Percentiles rank a stretch among this genome's conserved stretches.
These are phyloP conservation scores for Euglossa dilemma DNA, from an alignment of 1,140 invertebrate genomes.

Conservation along the genomic window DNA sequence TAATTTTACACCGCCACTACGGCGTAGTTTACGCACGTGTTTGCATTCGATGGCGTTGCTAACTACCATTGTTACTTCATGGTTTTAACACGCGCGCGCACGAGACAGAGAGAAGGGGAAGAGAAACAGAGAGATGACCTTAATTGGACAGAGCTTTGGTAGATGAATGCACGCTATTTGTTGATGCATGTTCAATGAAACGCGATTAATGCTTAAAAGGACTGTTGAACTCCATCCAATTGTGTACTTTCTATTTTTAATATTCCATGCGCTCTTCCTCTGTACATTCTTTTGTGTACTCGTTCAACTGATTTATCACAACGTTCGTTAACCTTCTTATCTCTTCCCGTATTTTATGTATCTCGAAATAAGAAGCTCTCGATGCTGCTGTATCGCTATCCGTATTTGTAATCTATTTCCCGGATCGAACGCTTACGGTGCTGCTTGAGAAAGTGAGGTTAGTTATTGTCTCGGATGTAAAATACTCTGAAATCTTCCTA, in stretches of 20 bases:
- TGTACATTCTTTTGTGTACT: background rate
- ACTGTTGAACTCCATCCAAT: constrained; percentile 22
- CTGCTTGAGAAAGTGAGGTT: background rate
- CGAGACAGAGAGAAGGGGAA: background rate
- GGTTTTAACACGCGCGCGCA: background rate
- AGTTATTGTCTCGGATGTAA: background rate
- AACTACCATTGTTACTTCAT: background rate
- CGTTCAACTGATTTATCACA: background rate
- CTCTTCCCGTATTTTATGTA: background rate
- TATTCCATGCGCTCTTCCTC: background rate
- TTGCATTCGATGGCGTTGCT: background rate
- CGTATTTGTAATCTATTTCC: background rate
- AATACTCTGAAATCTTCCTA: background rate
- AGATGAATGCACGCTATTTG: constrained; percentile 47
- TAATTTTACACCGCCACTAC: background rate
- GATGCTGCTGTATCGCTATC: background rate
- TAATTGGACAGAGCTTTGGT: constrained; percentile 52
- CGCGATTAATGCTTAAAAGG: constrained; percentile 19
- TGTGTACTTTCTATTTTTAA: constrained; percentile 6
- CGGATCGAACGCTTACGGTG: background rate
- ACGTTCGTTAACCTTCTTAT: too few relatives aligned
- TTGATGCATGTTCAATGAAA: constrained; percentile 42
- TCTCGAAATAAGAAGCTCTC: constrained; percentile 1
- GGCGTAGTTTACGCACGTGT: background rate
- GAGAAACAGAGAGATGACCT: constrained; percentile 30